Evolutionary conservation across 1,140 invertebrate genomes (phyloP), one percentile per base, ranked within the genome.

Genomic region (Uloborus diversus): DNA sequence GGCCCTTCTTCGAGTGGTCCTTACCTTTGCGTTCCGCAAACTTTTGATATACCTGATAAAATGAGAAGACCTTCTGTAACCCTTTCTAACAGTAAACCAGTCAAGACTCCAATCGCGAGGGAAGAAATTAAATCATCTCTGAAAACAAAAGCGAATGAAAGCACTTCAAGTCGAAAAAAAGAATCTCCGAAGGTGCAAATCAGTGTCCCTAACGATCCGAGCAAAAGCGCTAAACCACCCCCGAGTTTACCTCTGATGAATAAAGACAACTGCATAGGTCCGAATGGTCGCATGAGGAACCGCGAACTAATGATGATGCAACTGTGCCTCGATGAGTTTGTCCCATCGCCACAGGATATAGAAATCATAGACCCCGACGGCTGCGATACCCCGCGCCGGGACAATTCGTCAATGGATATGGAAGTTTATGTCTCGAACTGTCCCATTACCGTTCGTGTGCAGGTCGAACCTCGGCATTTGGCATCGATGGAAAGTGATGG

Each of bases 401-500:
- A 35, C 14, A n/a, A 47, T n/a, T 59, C 75, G 30, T 81, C 80
- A 2, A 81, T 82, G 71, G 80, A 82, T 66, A 76, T 82, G 71
- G 82, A 82, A 49, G 65, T 82, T 5, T 82, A 82, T 23, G 37
- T 82, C n/a, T 73, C 69, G 27, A 66, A 62, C 42, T 79, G 75
- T 32, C 82, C 82, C 20, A 80, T 82, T 1, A 75, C 81, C n/a
- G 68, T 81, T 3, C 61, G 68, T 20, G 81, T 82, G 9, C 81
- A 82, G 61, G 32, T 82, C 1, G 79, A 80, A 20, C 76, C 81
- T 14, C 68, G 81, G 13, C 70, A 81, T 37, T 66, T 84, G 35
- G 84, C 84, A 3, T 84, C 84, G 27, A 81, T 84, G 69, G 84
- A 84, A 49, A 84, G 82, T 57, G 83, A 84, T 59, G 83, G 83